Evolutionary conservation across 2,797 vertebrate genomes (phyloP).

Genomic region (Neostethus bicornis): DNA sequence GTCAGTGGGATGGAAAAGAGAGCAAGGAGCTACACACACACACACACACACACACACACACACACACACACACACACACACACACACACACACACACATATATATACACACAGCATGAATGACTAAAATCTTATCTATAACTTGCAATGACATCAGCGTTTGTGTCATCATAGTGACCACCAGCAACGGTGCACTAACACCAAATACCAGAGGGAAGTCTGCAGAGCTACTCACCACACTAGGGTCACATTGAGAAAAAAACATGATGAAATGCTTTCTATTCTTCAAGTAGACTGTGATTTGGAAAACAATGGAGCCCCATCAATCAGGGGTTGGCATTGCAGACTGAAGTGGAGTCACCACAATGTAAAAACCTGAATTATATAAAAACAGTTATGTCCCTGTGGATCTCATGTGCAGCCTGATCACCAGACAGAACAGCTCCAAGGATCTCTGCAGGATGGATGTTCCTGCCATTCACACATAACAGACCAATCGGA

Average conservation of each 20-base stretch:
- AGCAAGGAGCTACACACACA: conserved; percentile 35
- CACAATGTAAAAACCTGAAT: neutral
- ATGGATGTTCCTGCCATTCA: no score
- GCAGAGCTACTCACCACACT: neutral
- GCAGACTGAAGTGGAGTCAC: neutral
- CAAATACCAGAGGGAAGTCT: conserved; percentile 3
- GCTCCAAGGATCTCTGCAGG: no score
- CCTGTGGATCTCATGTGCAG: neutral
- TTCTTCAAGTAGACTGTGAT: conserved; percentile 4
- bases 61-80: conserved; percentile 14
- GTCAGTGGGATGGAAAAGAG: conserved; percentile 57
- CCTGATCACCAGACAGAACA: no score
- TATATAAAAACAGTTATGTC: neutral
- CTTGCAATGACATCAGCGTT: conserved; percentile 30
- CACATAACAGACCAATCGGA: no score
- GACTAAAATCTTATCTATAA: conserved; percentile 9
- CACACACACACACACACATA: conserved; percentile 8
- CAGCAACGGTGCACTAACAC: conserved; percentile 5
- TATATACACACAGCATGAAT: neutral
- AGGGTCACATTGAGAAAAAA: neutral
- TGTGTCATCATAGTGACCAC: conserved; percentile 11
- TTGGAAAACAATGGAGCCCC: conserved; percentile 4
- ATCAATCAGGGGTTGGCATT: conserved; percentile 8
- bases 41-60: conserved; percentile 13
- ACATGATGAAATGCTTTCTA: conserved; percentile 7